Evolutionary conservation across 2,113 vertebrate species (phyloP), one percentile per base, ranked within the genome.

Genomic region (Siniperca chuatsi): DNA sequence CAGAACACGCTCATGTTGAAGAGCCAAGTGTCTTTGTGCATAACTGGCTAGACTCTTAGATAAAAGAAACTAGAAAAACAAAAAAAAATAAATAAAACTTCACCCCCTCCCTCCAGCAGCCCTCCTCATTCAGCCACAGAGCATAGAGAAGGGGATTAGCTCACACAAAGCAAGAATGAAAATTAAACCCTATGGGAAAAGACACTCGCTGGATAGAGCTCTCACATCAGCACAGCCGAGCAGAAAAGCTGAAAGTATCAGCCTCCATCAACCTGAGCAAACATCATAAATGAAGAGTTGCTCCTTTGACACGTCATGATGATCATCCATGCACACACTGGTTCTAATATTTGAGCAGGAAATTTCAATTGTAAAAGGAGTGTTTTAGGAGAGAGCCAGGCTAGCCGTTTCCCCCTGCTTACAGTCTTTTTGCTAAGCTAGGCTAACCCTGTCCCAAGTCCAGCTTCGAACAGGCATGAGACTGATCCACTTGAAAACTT

Each of bases 61-160:
- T 37, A 40, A 7, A 29, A 29, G 29, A 29, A 29, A 29, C 29
- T 29, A 40, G 11, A n/a, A 54, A 69, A 70, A 75, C 2, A 42
- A 33, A 6, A 68, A 75, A 58, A 64, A 66, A 23, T 16, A 33
- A 29, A 16, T 61, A 57, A 79, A 60, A 40, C 6, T 18, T 50
- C 20, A 60, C 75, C 69, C 48, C 71, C 78, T 69, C 71, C 58
- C 77, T 83, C 66, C 84, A 75, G 70, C 71, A 54, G 82, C 75
- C 74, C 84, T 78, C 71, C 67, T 78, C 84, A 85, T 89, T 90
- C 78, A 91, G 79, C 72, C 78, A 80, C 77, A 68, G 58, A 83
- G 86, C 85, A 91, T 75, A 80, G 90, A 90, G 70, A 89, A 87
- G 23, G 64, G 90, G 91, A 93, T 92, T 93, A 95, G 75, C 78